Base-by-base conservation (phyloP, 2,113 vertebrate species). In the Plecotus auritus region DNA sequence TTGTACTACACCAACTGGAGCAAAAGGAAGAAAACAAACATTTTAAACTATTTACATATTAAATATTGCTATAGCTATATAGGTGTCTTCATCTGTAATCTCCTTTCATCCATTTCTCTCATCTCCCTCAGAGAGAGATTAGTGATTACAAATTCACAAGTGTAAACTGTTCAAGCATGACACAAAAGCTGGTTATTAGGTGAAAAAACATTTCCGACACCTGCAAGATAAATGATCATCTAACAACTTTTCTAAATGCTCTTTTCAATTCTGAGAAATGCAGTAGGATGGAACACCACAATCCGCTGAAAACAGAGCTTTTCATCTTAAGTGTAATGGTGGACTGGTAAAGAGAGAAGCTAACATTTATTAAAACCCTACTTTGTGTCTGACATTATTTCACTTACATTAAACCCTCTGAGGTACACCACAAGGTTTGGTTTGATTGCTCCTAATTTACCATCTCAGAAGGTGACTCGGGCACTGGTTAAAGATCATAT, bases 101-200 rank as follows among this genome's bases (percentile, higher is more conserved):
- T 90, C 70, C 76, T 45, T 88, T 81, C 59, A 90, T 72, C 22
- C 18, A 42, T 42, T 77, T 93, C 18, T 95, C 76, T 93, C 70
- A 70, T 23, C 35, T 88, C 67, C 70, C 66, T 89, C 14, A 64
- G 18, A 86, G 23, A 90, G 61, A 66, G 4, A 82, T 69, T n/a
- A 91, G 7, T 37, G 66, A 87, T 87, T 45, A 76, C n/a, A 80
- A 93, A 90, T 56, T 77, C 92, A 95, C 66, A 30, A 93, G 16
- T 67, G 37, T 64, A 45, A 83, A 86, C 56, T 66, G 42, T 70
- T 35, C 54, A 72, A 84, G 66, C 12, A 40, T 16, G 78, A 66
- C 9, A 87, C 70, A 90, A 91, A 76, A 87, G 92, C 84, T 93
- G 59, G 30, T 80, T 42, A 45, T 87, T 81, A 69, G 37, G 70